phyloP scores from a whole-genome alignment of 2,888 invertebrate species.

The Drosophila ezoana region DNA sequence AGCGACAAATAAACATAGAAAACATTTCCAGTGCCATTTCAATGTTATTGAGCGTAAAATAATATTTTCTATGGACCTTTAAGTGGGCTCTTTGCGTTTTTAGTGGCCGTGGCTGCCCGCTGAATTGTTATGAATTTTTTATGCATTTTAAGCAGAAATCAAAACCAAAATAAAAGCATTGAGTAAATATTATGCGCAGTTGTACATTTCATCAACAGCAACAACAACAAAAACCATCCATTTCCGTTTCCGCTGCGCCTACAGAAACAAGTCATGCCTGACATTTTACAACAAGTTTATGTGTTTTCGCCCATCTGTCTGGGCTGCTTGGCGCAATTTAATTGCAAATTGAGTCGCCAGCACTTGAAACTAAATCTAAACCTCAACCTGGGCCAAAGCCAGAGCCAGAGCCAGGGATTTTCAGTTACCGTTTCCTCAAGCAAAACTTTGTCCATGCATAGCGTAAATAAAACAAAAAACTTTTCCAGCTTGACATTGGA shows the following conservation, averaged over 20 bases:
- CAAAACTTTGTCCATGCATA: slow-evolving; percentile 30
- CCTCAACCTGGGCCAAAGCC: slow-evolving; percentile 7
- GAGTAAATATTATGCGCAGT: slow-evolving; percentile 48
- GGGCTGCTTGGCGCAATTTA: slow-evolving; percentile 35
- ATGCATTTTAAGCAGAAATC: slow-evolving; percentile 48
- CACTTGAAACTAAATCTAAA: slow-evolving; percentile 18
- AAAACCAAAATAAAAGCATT: slow-evolving; percentile 34
- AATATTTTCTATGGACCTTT: slow-evolving; percentile 36
- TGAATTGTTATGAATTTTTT: slow-evolving; percentile 58
- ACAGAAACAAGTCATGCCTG: slow-evolving; percentile 62
- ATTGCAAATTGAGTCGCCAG: slow-evolving; percentile 55
- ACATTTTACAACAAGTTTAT: slow-evolving; percentile 61
- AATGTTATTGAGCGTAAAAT: slow-evolving; percentile 52
- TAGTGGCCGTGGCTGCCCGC: slow-evolving; percentile 22
- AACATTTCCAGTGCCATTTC: slow-evolving; percentile 26
- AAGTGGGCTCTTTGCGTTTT: slow-evolving; percentile 41
- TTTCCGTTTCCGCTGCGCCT: slow-evolving; percentile 69
- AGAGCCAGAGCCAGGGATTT: neutral
- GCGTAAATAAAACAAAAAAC: slow-evolving; percentile 29
- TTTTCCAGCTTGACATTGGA: slow-evolving; percentile 15
- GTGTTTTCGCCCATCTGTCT: slow-evolving; percentile 13
- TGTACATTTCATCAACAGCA: slow-evolving; percentile 18
- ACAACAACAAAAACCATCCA: slow-evolving; percentile 24
- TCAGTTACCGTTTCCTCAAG: neutral
- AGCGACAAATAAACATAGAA: slow-evolving; percentile 24